Conservation (phyloP, 2,797 vertebrate genomes). For the Poecilia picta region DNA sequence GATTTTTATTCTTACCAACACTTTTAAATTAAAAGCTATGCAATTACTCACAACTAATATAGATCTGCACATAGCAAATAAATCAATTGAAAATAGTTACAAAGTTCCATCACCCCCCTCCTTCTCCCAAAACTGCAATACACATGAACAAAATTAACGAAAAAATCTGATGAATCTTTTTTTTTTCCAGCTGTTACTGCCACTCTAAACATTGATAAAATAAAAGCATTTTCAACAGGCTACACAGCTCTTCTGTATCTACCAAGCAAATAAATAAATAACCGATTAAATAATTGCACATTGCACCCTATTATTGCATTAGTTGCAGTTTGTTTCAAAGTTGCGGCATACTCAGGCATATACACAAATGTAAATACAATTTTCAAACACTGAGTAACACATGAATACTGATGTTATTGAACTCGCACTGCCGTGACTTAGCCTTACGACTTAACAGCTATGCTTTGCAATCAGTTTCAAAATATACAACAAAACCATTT, state of each 20-base stretch:
- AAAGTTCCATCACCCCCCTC: conserved; percentile 54
- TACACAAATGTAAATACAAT: conserved; percentile 74
- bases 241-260: conserved; percentile 56
- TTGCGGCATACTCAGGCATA: conserved; percentile 66
- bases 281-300: conserved; percentile 80
- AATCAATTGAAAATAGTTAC: conserved; percentile 74
- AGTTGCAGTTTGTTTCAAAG: conserved; percentile 76
- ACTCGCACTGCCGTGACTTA: conserved; percentile 68
- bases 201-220: conserved; percentile 48
- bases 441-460: conserved; percentile 54
- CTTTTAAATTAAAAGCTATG: conserved; percentile 78
- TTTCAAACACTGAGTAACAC: conserved; percentile 74
- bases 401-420: conserved; percentile 73
- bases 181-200: conserved; percentile 34
- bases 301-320: conserved; percentile 82
- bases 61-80: conserved; percentile 79
- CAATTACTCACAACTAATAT: conserved; percentile 81
- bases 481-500: conserved; percentile 45
- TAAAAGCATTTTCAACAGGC: conserved; percentile 42
- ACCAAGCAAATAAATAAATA: conserved; percentile 60
- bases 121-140: conserved; percentile 60
- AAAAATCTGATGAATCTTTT: conserved; percentile 43
- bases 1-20: conserved; percentile 76
- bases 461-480: conserved; percentile 41
- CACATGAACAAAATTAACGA: conserved; percentile 61